Evolutionary conservation across 1,140 invertebrate species (phyloP), one percentile per base, ranked within the genome.

Genomic region (Brachionus angularis): DNA sequence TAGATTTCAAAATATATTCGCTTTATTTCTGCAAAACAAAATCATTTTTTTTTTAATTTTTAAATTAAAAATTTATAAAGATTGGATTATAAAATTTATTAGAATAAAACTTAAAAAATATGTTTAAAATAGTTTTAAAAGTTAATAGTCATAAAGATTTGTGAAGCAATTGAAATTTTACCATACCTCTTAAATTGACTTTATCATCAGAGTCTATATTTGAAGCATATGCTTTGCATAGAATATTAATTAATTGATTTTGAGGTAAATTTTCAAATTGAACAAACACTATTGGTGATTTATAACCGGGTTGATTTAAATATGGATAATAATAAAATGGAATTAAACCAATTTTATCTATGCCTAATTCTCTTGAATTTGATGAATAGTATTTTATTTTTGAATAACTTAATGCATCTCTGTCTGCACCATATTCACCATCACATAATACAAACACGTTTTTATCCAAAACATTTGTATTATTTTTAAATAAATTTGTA

Each of bases 281-380:
- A 7, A 93, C 86, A 72, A 91, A 91, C 8, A 94, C 88, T 25
- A 94, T 81, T 0, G 92, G 91, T 77, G 89, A 91, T 10, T 90
- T 82, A 76, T 94, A 94, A 27, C 89, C 90, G 76, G 88, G 87
- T 8, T 87, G 86, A 76, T 85, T 84, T 36, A 74, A 83, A 75
- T 87, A 94, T 0, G 92, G 91, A 81, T 88, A 95, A 80, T 88
- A 94, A 75, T 87, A 88, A 71, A 85, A 84, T 0, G 89, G 85
- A 74, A 94, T 3, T 5, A 67, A 27, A 34, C 62, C 62, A 7
- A 67, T 21, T 33, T 34, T 36, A 21, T 47, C 12, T 34, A 67
- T 34, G 10, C 23, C 34, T 12, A 47, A 34, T 21, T 10, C 29
- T 33, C 36, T 46, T 25, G 62, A 67, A 50, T 67, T 29, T 2